Base-by-base conservation (phyloP, 2,888 invertebrate genomes). In the Rosalia funebris region DNA sequence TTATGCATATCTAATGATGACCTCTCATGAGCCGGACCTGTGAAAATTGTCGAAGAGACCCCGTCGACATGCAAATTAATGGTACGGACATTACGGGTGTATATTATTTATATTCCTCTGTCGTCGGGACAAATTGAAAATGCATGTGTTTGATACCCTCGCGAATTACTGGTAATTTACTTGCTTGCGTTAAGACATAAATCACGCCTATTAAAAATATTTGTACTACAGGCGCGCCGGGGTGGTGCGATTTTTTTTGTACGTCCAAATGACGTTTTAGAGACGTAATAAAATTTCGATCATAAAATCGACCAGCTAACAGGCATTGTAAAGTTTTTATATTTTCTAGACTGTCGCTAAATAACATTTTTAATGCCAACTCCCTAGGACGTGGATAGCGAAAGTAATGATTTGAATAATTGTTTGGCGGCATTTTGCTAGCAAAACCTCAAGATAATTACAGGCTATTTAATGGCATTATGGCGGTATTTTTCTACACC, bases 81-180 rank as follows among this genome's bases (percentile, higher is more conserved):
- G n/a, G n/a, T n/a, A n/a, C n/a, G n/a, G n/a, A n/a, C n/a, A n/a
- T n/a, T n/a, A n/a, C 62, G 63, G 57, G 64, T 65, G 66, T 74
- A 67, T 75, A 75, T 74, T 72, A 75, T 75, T 74, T 75, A 75
- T 70, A 69, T 62, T 31, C 50, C 42, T 32, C 60, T 64, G 70
- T 69, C 69, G 71, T 57, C 71, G 65, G 65, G 71, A 74, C 74
- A 76, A 75, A 75, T 76, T 75, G 73, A 73, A 75, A 71, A 72
- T 66, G 70, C 67, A 73, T 73, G 69, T 64, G 70, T 72, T 69
- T 68, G 70, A 70, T 71, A 65, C 62, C 47, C 57, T 19, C 42
- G 67, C 71, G 67, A 70, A 70, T 70, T 69, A 65, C 66, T 58
- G 59, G 69, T 67, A 62, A 65, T 64, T 68, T 64, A 65, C 66